These are phyloP conservation scores for Anhinga anhinga DNA, from an alignment of 2,113 vertebrate species.

Conservation along the genomic window DNA sequence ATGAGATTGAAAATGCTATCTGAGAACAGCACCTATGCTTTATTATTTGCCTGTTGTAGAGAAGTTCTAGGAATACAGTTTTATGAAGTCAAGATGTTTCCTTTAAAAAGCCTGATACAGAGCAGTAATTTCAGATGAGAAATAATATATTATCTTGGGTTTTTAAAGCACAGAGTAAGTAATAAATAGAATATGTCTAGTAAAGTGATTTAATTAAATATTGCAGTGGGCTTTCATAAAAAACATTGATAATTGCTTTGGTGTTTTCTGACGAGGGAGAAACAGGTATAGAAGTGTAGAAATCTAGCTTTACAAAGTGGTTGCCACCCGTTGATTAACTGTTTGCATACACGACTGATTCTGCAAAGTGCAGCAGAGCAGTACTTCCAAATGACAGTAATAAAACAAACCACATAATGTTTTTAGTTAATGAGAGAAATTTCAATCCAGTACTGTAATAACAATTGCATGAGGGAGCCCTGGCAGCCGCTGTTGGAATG, in stretches of 20 bases:
- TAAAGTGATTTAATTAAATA: background rate
- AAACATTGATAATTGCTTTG: background rate
- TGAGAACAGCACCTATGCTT: background rate
- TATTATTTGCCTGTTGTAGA: background rate
- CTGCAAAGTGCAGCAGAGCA: background rate
- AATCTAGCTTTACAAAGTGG: background rate
- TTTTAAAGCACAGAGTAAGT: background rate
- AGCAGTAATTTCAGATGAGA: background rate
- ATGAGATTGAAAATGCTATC: background rate
- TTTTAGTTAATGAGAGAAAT: background rate
- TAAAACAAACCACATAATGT: background rate
- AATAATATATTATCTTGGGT: background rate
- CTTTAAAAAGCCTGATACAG: background rate
- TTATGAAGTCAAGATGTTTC: background rate
- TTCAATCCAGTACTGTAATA: background rate
- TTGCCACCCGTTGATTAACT: background rate
- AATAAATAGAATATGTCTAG: background rate
- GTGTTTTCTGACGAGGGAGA: background rate
- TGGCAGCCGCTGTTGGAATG: background rate
- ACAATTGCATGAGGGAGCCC: background rate
- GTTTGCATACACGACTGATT: background rate
- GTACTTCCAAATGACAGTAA: conserved; percentile 3
- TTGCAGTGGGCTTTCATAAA: background rate
- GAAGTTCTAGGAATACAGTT: background rate
- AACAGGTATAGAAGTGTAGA: background rate